Evolutionary conservation across 2,888 invertebrate genomes (phyloP).

Genomic region (Meliscaeva auricollis): DNA sequence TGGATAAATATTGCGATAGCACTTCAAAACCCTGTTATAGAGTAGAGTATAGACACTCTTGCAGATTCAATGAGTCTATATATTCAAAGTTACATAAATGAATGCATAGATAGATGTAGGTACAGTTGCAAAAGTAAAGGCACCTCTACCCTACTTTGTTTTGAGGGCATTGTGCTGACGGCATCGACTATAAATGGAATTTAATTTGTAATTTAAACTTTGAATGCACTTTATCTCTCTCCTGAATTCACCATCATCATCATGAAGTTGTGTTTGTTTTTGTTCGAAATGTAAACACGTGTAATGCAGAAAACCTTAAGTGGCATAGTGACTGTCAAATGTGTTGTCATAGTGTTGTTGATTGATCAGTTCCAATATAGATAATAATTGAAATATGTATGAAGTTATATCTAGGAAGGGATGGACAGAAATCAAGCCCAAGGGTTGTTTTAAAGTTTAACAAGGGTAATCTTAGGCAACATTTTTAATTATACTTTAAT

Average conservation of each 20-base stretch:
- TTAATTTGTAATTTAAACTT: slow-evolving; percentile 75
- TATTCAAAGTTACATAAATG: neutral
- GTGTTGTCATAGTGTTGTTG: slow-evolving; percentile 25
- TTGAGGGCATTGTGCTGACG: slow-evolving; percentile 41
- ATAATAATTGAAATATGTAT: too few relatives aligned
- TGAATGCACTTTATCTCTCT: slow-evolving; percentile 29
- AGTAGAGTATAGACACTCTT: slow-evolving; percentile 20
- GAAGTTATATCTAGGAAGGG: too few relatives aligned
- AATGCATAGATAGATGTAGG: slow-evolving; percentile 5
- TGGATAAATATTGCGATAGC: slow-evolving; percentile 76
- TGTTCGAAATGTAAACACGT: slow-evolving; percentile 60
- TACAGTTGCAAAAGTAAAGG: neutral
- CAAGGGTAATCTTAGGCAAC: too few relatives aligned
- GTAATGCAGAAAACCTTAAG: slow-evolving; percentile 54
- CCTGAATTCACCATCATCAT: slow-evolving; percentile 15
- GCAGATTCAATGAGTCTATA: slow-evolving; percentile 44
- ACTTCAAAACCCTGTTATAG: slow-evolving; percentile 62
- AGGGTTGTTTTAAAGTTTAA: too few relatives aligned
- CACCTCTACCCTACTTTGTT: slow-evolving; percentile 9
- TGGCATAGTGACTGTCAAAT: slow-evolving; percentile 23
- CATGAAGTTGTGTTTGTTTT: slow-evolving; percentile 44
- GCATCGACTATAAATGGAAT: slow-evolving; percentile 56
- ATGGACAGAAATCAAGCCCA: too few relatives aligned
- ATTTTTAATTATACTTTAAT: too few relatives aligned
- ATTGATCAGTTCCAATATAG: too few relatives aligned